Percentiles rank a stretch among this genome's conserved stretches.
phyloP scores from a whole-genome alignment of 2,113 vertebrate genomes.

The Trogon melanurus region DNA sequence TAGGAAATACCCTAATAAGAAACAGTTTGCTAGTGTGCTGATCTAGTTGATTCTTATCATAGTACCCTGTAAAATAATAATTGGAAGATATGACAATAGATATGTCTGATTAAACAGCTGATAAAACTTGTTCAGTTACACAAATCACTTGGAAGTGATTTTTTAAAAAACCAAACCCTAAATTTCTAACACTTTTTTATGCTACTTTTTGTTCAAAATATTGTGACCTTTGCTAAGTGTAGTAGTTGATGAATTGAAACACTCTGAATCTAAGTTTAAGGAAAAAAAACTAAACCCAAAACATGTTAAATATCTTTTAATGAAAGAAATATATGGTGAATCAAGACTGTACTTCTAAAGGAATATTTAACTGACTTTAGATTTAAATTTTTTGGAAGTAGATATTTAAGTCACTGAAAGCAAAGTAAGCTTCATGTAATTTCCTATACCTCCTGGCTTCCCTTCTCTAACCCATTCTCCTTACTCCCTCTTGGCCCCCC shows the following conservation, averaged over 20 bases:
- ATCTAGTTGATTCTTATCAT: conserved; percentile 49
- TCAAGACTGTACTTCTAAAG: background rate
- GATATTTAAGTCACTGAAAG: background rate
- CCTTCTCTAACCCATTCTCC: background rate
- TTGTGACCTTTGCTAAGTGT: background rate
- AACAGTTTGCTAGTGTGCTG: background rate
- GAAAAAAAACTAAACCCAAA: background rate
- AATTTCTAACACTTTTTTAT: background rate
- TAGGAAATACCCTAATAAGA: conserved; percentile 60
- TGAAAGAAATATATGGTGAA: background rate
- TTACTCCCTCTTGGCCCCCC: background rate
- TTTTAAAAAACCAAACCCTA: background rate
- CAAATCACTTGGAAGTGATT: background rate
- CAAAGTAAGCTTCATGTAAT: background rate
- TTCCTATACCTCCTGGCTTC: background rate
- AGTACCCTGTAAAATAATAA: conserved; percentile 28
- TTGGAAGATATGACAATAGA: conserved; percentile 47
- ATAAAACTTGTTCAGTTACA: background rate
- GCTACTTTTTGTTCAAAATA: background rate
- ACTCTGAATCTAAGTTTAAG: background rate
- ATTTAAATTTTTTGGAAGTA: background rate
- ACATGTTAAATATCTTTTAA: background rate
- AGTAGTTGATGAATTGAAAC: background rate
- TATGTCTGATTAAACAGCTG: background rate
- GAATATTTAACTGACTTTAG: background rate